Conservation (phyloP, 2,888 invertebrate species). For the Zygogramma bicolorata region DNA sequence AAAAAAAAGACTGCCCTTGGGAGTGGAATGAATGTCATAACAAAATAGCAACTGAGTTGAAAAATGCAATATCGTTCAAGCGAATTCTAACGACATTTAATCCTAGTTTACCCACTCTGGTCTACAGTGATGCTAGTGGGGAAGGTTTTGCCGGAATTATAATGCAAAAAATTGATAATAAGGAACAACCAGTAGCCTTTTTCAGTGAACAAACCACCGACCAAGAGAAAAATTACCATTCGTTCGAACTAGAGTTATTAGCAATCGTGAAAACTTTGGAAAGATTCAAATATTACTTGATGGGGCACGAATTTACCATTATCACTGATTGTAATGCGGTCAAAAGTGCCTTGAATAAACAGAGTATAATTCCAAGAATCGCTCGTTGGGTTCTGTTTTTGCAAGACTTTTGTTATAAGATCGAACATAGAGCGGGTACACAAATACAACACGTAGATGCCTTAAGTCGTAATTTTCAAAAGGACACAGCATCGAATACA, state of each 20-base stretch:
- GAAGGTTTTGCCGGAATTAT: constrained; percentile 37
- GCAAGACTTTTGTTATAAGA: constrained; percentile 39
- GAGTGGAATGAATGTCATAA: too few species aligned
- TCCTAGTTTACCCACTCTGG: neutral
- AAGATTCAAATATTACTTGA: too few species aligned
- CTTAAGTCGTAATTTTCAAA: constrained; percentile 47
- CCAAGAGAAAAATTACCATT: constrained; percentile 29
- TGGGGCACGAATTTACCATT: too few species aligned
- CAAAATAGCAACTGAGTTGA: too few species aligned
- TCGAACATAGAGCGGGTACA: constrained; percentile 35
- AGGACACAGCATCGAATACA: neutral
- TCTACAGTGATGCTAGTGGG: constrained; percentile 39
- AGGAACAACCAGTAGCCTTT: too few species aligned
- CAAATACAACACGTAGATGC: constrained; percentile 58
- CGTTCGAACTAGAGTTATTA: constrained; percentile 34
- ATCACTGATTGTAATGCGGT: too few species aligned
- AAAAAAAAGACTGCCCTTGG: too few species aligned
- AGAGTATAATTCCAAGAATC: constrained; percentile 36
- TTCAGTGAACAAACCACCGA: too few species aligned
- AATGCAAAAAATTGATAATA: constrained; percentile 23
- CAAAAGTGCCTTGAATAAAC: constrained; percentile 27
- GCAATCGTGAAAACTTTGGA: constrained; percentile 33
- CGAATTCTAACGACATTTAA: too few species aligned
- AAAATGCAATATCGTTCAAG: too few species aligned
- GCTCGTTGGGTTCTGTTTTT: constrained; percentile 38